Evolutionary conservation across 1,140 invertebrate species (phyloP).

Genomic region (Drosophila bocqueti): DNA sequence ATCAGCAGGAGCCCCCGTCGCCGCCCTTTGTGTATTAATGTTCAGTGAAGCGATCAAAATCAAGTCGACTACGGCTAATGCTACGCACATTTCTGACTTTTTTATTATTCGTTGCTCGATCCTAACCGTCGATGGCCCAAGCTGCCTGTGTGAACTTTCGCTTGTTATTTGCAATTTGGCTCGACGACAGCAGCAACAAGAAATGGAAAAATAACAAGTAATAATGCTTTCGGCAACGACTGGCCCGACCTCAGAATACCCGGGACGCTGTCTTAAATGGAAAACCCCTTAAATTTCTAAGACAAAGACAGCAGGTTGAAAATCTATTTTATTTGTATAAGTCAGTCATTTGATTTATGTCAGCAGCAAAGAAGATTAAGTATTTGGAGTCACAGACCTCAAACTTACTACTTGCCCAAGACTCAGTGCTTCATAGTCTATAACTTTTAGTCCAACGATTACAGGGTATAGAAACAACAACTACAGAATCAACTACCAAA

Average conservation of each 20-base stretch:
- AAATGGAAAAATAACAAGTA: conserved; percentile 20
- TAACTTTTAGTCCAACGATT: background rate
- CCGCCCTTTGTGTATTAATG: conserved; percentile 65
- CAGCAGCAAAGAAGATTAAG: background rate
- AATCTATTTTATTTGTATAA: too few species aligned
- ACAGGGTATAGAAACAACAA: conserved; percentile 3
- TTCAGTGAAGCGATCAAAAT: conserved; percentile 84
- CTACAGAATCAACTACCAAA: conserved; percentile 19
- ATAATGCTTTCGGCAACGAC: background rate
- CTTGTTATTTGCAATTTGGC: conserved; percentile 82
- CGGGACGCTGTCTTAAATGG: background rate
- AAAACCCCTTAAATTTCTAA: background rate
- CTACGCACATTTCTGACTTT: conserved; percentile 71
- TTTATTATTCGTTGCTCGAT: conserved; percentile 61
- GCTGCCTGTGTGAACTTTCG: conserved; percentile 67
- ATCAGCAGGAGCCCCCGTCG: conserved; percentile 4
- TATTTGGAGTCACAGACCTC: background rate
- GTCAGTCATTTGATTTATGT: background rate
- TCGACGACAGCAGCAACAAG: conserved; percentile 49
- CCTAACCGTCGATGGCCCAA: conserved; percentile 49
- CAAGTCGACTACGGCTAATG: conserved; percentile 83
- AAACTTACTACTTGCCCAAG: background rate
- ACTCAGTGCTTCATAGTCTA: background rate
- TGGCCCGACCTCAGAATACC: background rate
- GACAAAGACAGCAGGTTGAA: background rate